Evolutionary conservation across 2,113 vertebrate species (phyloP).

Genomic region (Pygoscelis adeliae): DNA sequence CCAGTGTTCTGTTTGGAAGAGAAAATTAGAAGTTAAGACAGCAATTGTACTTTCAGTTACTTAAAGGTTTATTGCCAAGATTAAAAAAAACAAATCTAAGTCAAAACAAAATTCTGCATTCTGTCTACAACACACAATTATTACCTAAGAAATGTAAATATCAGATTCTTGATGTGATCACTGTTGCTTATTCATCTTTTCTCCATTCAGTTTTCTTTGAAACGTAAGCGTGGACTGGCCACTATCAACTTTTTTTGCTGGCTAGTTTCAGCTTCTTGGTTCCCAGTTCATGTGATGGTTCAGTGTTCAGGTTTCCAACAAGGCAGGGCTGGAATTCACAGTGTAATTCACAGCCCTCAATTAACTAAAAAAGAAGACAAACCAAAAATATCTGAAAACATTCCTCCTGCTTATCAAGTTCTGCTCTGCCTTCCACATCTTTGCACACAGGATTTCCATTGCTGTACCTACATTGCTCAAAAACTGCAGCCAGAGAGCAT

Average conservation of each 20-base stretch:
- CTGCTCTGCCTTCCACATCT: background rate
- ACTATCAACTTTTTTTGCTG: background rate
- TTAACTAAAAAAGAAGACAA: background rate
- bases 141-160: background rate
- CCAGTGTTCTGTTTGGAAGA: background rate
- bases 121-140: background rate
- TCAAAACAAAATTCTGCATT: conserved; percentile 10
- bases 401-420: background rate
- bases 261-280: background rate
- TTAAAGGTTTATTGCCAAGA: background rate
- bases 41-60: conserved; percentile 30
- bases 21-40: conserved; percentile 42
- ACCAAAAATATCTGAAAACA: background rate
- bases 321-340: background rate
- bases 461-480: background rate
- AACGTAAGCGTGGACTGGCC: background rate
- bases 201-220: background rate
- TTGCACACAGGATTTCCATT: background rate
- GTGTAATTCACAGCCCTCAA: background rate
- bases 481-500: background rate
- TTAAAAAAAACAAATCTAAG: background rate
- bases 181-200: background rate
- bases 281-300: background rate
- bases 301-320: background rate
- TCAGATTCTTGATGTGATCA: background rate